Conservation (phyloP, 1,140 invertebrate genomes). For the Venustaconcha ellipsiformis region DNA sequence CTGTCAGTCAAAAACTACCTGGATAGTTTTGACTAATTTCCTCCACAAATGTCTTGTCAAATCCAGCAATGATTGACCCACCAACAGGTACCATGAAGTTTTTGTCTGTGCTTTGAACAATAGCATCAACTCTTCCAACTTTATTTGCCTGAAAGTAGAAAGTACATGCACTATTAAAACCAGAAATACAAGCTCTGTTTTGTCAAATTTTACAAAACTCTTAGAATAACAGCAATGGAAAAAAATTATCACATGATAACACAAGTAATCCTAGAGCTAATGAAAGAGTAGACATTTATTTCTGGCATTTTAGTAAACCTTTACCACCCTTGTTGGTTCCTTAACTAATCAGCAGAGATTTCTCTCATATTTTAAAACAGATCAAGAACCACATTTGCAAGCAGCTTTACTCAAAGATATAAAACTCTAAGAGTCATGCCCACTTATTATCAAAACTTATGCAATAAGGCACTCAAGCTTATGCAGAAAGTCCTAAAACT, state of each 20-base stretch:
- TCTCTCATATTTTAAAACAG: too few species aligned
- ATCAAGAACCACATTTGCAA: too few species aligned
- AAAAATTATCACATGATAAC: too few species aligned
- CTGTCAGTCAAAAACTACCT: constrained; percentile 67
- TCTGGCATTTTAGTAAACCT: too few species aligned
- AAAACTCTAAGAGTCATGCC: too few species aligned
- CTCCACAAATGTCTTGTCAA: constrained; percentile 77
- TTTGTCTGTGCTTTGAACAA: constrained; percentile 91
- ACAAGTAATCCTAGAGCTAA: background rate
- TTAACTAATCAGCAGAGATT: too few species aligned
- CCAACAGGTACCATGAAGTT: constrained; percentile 92
- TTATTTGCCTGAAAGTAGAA: constrained; percentile 50
- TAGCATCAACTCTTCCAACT: constrained; percentile 80
- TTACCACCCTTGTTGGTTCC: too few species aligned
- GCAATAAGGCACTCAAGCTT: too few species aligned
- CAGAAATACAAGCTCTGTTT: background rate
- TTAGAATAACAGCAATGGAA: too few species aligned
- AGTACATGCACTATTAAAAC: background rate
- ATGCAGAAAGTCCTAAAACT: too few species aligned
- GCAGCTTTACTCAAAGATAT: too few species aligned
- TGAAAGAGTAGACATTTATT: background rate
- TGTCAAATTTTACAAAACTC: background rate
- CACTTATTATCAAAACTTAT: too few species aligned
- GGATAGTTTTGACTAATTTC: constrained; percentile 83
- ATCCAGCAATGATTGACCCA: constrained; percentile 84